phyloP scores from a whole-genome alignment of 2,888 invertebrate species.

The Tetrapedia diversipes region DNA sequence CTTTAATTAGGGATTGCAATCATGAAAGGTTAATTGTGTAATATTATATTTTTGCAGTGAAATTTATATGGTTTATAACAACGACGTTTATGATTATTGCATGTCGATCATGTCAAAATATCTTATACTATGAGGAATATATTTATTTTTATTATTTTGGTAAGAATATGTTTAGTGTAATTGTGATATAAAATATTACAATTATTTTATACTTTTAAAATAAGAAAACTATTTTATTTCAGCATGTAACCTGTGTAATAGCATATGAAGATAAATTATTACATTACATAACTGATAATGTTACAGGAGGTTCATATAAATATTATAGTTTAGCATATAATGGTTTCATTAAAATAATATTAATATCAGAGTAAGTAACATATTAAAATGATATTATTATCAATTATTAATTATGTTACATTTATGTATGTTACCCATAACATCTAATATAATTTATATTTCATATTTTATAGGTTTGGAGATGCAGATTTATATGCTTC shows the following conservation, averaged over 20 bases:
- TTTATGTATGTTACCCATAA: background rate
- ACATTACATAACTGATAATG: slow-evolving; percentile 82
- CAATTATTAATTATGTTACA: background rate
- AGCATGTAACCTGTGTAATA: slow-evolving; percentile 49
- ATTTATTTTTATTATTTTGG: slow-evolving; percentile 53
- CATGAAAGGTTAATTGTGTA: slow-evolving; percentile 5
- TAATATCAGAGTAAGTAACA: slow-evolving; percentile 81
- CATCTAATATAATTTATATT: background rate
- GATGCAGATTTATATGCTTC: slow-evolving; percentile 85
- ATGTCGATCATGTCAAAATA: slow-evolving; percentile 43
- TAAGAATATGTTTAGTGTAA: slow-evolving; percentile 35
- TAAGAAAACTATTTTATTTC: slow-evolving; percentile 8
- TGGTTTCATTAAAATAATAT: slow-evolving; percentile 81
- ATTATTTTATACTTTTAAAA: background rate
- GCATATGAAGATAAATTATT: slow-evolving; percentile 74
- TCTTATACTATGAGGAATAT: slow-evolving; percentile 63
- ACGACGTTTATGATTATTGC: background rate
- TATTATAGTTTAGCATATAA: slow-evolving; percentile 83
- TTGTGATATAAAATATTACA: background rate
- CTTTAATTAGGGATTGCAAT: background rate
- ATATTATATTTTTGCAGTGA: background rate
- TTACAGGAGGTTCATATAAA: slow-evolving; percentile 84
- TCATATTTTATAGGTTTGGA: slow-evolving; percentile 78
- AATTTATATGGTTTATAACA: background rate
- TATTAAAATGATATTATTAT: background rate